Evolutionary conservation across 2,113 vertebrate species (phyloP).

Genomic region (Barnardius zonarius): DNA sequence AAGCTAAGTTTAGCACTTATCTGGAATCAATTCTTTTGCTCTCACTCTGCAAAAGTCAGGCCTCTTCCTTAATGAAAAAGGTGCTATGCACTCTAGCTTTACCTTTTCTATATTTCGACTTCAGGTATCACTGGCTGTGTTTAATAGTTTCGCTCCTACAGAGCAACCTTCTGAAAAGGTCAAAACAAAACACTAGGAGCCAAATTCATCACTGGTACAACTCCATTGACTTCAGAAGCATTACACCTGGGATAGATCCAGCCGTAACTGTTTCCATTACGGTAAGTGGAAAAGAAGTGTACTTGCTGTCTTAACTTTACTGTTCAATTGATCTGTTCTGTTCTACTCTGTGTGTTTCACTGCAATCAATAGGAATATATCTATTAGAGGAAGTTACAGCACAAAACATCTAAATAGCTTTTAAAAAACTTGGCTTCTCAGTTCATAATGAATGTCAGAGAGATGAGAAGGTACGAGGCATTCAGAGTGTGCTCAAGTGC

Average conservation of each 20-base stretch:
- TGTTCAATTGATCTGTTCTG: conserved; percentile 45
- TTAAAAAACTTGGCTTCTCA: conserved; percentile 22
- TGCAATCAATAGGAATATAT: conserved; percentile 58
- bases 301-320: conserved; percentile 64
- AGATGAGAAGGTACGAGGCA: conserved; percentile 12
- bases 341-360: conserved; percentile 26
- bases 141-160: conserved; percentile 46
- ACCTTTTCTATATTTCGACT: conserved; percentile 7
- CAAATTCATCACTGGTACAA: conserved; percentile 45
- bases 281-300: conserved; percentile 54
- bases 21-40: conserved; percentile 15
- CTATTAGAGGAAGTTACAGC: conserved; percentile 50
- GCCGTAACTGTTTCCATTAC: conserved; percentile 44
- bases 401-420: conserved; percentile 53
- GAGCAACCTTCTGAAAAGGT: conserved; percentile 67
- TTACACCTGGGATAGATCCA: conserved; percentile 54
- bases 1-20: conserved; percentile 36
- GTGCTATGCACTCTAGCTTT: conserved; percentile 35
- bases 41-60: conserved; percentile 30
- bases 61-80: background rate
- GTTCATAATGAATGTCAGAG: conserved; percentile 51
- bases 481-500: background rate
- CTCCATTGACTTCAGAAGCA: conserved; percentile 50
- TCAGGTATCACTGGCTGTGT: background rate
- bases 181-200: conserved; percentile 52